phyloP scores from a whole-genome alignment of 2,797 vertebrate species.

The Paguma larvata region DNA sequence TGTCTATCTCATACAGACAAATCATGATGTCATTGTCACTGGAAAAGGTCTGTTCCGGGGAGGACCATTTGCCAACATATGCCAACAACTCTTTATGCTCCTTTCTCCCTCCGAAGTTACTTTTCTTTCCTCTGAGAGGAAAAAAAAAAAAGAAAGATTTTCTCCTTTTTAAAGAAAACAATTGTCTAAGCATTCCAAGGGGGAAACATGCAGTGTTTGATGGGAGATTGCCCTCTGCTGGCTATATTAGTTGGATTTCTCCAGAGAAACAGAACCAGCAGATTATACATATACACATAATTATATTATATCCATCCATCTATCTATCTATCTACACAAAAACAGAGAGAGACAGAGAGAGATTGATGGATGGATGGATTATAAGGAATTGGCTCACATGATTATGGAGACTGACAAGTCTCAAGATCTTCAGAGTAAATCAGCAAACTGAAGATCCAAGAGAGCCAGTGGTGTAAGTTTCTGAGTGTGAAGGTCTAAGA shows the following conservation, averaged over 20 bases:
- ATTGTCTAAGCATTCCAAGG: background rate
- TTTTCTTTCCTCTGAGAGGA: background rate
- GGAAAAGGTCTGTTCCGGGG: background rate
- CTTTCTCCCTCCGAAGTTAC: background rate
- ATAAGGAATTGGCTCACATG: background rate
- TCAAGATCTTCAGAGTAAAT: constrained; percentile 2
- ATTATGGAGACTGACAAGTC: background rate
- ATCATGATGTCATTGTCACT: too few species aligned
- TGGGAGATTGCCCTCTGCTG: constrained; percentile 63
- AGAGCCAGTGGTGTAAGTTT: background rate
- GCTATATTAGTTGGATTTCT: background rate
- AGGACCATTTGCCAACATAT: background rate
- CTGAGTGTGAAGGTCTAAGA: background rate
- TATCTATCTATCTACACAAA: background rate
- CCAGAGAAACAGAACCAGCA: background rate
- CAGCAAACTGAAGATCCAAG: background rate
- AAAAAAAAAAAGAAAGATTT: constrained; percentile 26
- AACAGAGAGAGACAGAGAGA: background rate
- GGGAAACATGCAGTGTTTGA: background rate
- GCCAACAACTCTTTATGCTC: background rate
- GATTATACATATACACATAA: background rate
- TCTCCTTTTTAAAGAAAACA: constrained; percentile 43
- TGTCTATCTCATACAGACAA: background rate
- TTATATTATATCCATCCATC: background rate
- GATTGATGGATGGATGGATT: background rate